Evolutionary conservation across 2,797 vertebrate genomes (phyloP), one percentile per base, ranked within the genome.

Genomic region (Manis javanica): DNA sequence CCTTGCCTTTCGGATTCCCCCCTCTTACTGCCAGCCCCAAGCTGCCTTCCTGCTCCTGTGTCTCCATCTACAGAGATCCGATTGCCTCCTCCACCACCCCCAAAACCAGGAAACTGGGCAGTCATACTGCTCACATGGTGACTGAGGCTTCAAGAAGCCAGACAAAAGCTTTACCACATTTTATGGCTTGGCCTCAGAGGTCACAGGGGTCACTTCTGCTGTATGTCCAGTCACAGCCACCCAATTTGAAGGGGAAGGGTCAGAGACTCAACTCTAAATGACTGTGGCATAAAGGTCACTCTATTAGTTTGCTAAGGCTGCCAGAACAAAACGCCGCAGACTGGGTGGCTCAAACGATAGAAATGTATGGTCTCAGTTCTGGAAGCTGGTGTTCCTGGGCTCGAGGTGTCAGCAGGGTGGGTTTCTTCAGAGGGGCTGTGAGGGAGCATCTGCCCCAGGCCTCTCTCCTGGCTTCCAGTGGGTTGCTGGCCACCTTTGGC

Each of bases 81-180:
- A 5, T 3, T 10, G 39, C 74, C 24, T 72, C 53, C 78, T 4
- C 1, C 7, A 29, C 0, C 12, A 10, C 18, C 13, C 7, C 7
- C 14, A 18, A 55, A 74, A 64, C 42, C 19, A 90, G 39, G 7
- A 49, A 3, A 18, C 37, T 11, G 29, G 16, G 57, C 24, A 79
- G 63, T 31, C 89, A 49, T 19, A 10, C 21, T 3, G 13, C 4
- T 0, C 7, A 10, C 24, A 0, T 3, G 0, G 78, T 5, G 37
- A 51, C 68, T 55, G 59, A 71, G 55, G 0, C 74, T 61, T 90
- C 42, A 49, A 46, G 55, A 61, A 64, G 46, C 81, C 31, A 2
- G 8, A 26, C 26, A n/a, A 49, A 72, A 61, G 31, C 21, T 15
- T 77, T 39, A 11, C 23, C 12, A 31, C 61, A 72, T 92, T 57